Evolutionary conservation across 2,888 invertebrate species (phyloP), one percentile per base, ranked within the genome.

Genomic region (Noctua janthe): DNA sequence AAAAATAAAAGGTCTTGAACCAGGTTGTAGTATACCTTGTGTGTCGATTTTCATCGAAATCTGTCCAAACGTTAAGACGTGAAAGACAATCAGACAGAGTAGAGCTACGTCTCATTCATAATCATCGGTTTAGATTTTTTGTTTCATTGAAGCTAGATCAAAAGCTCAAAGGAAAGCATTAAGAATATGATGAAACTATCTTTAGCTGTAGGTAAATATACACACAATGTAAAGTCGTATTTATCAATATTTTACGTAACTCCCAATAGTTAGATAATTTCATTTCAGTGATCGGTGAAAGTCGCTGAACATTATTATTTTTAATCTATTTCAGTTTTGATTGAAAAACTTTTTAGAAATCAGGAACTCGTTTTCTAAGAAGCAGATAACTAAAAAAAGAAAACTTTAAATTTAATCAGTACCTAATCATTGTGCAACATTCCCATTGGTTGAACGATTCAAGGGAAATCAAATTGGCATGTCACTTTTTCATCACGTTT

Each of bases 401-500:
- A 66, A 71, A 71, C 56, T 13, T 49, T 15, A n/a, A 71, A 69
- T 72, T 62, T 70, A 74, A 74, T 74, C 59, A 74, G 71, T 71
- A 74, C n/a, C 8, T 54, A 67, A 51, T 29, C n/a, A 67, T 84
- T 81, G 62, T 76, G 67, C 71, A 80, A 75, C 71, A 59, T 35
- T 51, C n/a, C 73, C 20, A 62, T 59, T 75, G 35, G 70, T 73
- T 43, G 13, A 67, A 47, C 49, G 62, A 56, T 78, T 76, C 71
- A 74, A 73, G 73, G 75, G 70, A 82, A 85, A 74, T 77, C 17
- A 75, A 85, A 78, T 82, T 74, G 82, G 75, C 84, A 85, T 71
- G 84, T 82, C 62, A 78, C 51, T 85, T 82, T 81, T 85, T 85
- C 78, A 78, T 67, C 71, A 71, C 70, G 73, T n/a, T 39, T 81